phyloP scores from a whole-genome alignment of 2,888 invertebrate species.

The Tanytarsus gracilentus region DNA sequence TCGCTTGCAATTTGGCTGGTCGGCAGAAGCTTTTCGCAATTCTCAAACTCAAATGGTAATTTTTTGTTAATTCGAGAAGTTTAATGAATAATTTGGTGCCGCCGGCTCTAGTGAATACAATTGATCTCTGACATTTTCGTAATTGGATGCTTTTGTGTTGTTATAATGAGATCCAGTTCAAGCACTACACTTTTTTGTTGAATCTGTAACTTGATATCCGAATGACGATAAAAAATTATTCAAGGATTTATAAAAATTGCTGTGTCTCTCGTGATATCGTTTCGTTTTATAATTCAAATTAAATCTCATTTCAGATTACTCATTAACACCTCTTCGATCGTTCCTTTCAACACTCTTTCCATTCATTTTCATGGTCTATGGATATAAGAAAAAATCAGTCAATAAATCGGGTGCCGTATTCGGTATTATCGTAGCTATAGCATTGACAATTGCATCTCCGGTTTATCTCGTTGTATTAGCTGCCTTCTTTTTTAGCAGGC shows the following conservation, averaged over 20 bases:
- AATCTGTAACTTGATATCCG: background rate
- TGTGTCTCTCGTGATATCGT: too few species aligned
- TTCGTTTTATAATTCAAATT: background rate
- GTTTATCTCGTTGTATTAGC: constrained; percentile 64
- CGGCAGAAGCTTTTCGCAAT: background rate
- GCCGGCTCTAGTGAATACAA: too few species aligned
- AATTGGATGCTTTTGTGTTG: too few species aligned
- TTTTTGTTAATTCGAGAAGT: too few species aligned
- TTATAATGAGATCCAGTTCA: too few species aligned
- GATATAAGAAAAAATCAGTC: constrained; percentile 58
- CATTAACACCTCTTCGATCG: constrained; percentile 53
- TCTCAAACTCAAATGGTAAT: constrained; percentile 2
- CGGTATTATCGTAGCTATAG: constrained; percentile 63
- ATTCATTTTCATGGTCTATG: constrained; percentile 55
- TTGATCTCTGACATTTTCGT: too few species aligned
- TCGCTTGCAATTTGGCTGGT: background rate
- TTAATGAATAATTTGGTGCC: too few species aligned
- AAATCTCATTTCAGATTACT: background rate
- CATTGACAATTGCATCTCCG: constrained; percentile 67
- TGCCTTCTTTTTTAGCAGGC: constrained; percentile 69
- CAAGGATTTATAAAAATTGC: too few species aligned
- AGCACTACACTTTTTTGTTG: too few species aligned
- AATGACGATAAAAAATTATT: background rate
- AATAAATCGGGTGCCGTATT: constrained; percentile 61
- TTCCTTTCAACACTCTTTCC: constrained; percentile 56